These are phyloP conservation scores for Lota lota DNA, from an alignment of 2,113 vertebrate species.

Conservation along the genomic window DNA sequence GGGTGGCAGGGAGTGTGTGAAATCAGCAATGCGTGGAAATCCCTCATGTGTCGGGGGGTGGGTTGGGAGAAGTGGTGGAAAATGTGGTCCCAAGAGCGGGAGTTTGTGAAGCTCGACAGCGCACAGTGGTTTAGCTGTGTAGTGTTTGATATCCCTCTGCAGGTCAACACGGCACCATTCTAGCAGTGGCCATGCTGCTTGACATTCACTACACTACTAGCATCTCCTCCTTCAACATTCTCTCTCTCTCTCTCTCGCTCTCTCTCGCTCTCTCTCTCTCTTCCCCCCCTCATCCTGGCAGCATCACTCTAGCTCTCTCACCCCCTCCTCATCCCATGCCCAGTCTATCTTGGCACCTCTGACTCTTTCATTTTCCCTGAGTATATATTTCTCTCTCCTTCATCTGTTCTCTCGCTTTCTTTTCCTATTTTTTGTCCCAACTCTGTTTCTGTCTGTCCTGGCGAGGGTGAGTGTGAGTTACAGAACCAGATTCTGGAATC, in stretches of 20 bases:
- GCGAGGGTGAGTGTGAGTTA: conserved; percentile 57
- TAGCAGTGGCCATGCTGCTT: no score
- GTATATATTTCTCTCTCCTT: conserved; percentile 42
- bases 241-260: neutral
- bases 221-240: neutral
- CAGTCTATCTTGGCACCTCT: neutral
- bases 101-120: no score
- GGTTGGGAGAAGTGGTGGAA: no score
- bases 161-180: no score
- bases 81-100: no score
- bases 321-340: neutral
- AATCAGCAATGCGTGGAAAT: no score
- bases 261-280: neutral
- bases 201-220: no score
- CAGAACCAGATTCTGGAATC: conserved; percentile 56
- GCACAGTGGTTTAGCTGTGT: no score
- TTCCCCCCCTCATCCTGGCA: neutral
- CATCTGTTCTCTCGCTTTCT: conserved; percentile 38
- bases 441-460: conserved; percentile 33
- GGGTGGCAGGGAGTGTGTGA: no score
- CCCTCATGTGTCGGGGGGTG: no score
- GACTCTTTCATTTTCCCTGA: neutral
- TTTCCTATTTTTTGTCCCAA: conserved; percentile 29
- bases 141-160: no score
- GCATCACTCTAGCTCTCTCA: neutral